phyloP scores from a whole-genome alignment of 2,797 vertebrate species.

The Artibeus jamaicensis region DNA sequence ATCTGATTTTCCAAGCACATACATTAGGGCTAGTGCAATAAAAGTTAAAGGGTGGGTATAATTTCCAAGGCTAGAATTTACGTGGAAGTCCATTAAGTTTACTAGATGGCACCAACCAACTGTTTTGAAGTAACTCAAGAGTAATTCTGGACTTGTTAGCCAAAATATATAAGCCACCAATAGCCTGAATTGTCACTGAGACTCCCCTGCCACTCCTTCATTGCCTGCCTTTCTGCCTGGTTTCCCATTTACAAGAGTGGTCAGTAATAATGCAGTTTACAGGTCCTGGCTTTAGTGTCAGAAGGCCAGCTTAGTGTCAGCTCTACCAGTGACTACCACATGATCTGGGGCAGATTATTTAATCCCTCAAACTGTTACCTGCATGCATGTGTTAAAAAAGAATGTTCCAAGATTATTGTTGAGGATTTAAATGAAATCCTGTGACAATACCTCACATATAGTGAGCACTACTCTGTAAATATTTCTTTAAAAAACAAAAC shows the following conservation, averaged over 20 bases:
- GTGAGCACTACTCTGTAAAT: neutral
- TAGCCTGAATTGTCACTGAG: neutral
- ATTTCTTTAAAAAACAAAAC: neutral
- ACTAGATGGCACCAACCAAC: neutral
- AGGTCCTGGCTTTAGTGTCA: neutral
- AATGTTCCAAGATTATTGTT: neutral
- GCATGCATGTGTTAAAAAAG: neutral
- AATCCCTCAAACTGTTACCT: neutral
- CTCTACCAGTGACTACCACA: neutral
- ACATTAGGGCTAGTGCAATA: neutral
- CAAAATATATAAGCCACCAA: neutral
- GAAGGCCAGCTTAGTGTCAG: neutral
- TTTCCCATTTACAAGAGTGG: neutral
- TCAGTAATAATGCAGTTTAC: neutral
- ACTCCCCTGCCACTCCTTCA: neutral
- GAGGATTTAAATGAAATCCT: neutral
- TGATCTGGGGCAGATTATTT: neutral
- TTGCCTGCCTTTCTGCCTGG: neutral
- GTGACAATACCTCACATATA: neutral
- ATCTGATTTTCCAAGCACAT: neutral
- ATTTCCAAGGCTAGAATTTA: neutral
- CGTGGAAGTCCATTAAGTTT: neutral
- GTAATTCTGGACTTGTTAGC: neutral
- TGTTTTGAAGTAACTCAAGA: slow-evolving; percentile 7
- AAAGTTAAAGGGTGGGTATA: neutral